phyloP scores from a whole-genome alignment of 2,888 invertebrate genomes.

The Brachyptera risi region DNA sequence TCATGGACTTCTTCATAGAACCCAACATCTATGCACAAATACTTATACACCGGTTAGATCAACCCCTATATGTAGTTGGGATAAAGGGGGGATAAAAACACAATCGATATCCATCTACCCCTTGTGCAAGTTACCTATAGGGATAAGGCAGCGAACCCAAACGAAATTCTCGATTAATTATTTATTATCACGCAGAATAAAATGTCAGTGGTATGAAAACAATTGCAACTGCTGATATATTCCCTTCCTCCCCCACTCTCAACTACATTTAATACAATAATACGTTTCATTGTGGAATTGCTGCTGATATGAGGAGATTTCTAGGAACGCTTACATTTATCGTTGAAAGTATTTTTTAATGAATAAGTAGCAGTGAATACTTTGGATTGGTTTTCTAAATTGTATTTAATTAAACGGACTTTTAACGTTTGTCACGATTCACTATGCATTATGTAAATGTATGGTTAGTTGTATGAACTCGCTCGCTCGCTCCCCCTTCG shows the following conservation, averaged over 20 bases:
- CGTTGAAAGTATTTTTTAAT: too few relatives aligned
- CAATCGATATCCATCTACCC: constrained; percentile 14
- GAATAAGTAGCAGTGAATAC: background rate
- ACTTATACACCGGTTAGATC: background rate
- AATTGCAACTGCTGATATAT: background rate
- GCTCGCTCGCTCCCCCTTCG: background rate
- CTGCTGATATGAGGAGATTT: too few relatives aligned
- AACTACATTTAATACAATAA: too few relatives aligned
- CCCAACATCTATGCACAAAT: background rate
- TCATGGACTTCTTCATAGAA: background rate
- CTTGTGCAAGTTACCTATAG: background rate
- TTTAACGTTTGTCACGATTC: constrained; percentile 1
- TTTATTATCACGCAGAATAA: constrained; percentile 1
- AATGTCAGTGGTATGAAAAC: constrained; percentile 7
- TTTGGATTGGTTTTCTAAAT: background rate
- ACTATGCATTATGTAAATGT: background rate
- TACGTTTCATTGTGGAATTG: too few relatives aligned
- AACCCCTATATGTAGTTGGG: too few relatives aligned
- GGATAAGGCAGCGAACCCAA: background rate
- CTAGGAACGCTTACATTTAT: too few relatives aligned
- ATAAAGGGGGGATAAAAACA: background rate
- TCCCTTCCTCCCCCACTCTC: too few relatives aligned
- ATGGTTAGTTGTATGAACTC: constrained; percentile 4
- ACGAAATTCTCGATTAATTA: constrained; percentile 5
- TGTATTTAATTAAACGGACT: constrained; percentile 4